phyloP scores from a whole-genome alignment of 2,888 invertebrate genomes.

The Hylaea fasciaria region DNA sequence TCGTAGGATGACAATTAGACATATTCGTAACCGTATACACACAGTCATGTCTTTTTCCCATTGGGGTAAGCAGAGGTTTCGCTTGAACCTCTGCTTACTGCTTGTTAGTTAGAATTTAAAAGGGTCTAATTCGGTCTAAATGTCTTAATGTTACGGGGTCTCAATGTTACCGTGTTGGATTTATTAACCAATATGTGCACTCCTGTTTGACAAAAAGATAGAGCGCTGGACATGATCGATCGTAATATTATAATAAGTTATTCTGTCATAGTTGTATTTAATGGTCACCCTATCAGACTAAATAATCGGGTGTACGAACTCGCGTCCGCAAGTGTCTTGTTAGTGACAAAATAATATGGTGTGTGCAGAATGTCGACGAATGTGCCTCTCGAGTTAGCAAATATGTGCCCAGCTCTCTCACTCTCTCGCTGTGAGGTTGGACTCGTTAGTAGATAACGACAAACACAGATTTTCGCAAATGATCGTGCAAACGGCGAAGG shows the following conservation, averaged over 20 bases:
- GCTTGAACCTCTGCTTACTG: too few relatives aligned
- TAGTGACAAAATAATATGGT: neutral
- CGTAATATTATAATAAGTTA: neutral
- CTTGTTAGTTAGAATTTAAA: too few relatives aligned
- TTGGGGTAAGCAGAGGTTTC: too few relatives aligned
- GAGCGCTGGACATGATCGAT: too few relatives aligned
- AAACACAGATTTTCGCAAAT: neutral
- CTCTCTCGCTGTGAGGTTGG: neutral
- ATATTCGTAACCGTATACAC: neutral
- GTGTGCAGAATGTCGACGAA: neutral
- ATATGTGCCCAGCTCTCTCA: neutral
- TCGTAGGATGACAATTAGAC: slow-evolving; percentile 13
- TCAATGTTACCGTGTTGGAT: too few relatives aligned
- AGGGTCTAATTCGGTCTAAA: too few relatives aligned
- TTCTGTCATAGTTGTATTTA: neutral
- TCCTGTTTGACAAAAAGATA: too few relatives aligned
- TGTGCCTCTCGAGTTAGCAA: neutral
- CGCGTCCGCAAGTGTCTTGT: slow-evolving; percentile 2
- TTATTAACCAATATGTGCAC: too few relatives aligned
- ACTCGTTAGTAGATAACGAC: neutral
- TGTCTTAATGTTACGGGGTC: too few relatives aligned
- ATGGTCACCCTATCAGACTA: neutral
- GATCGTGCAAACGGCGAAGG: neutral
- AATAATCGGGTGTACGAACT: neutral
- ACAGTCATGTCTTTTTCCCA: too few relatives aligned